Percentiles rank a stretch among this genome's conserved stretches.
phyloP scores from a whole-genome alignment of 92 coral and sea anemone genomes.

The Porites lobata region DNA sequence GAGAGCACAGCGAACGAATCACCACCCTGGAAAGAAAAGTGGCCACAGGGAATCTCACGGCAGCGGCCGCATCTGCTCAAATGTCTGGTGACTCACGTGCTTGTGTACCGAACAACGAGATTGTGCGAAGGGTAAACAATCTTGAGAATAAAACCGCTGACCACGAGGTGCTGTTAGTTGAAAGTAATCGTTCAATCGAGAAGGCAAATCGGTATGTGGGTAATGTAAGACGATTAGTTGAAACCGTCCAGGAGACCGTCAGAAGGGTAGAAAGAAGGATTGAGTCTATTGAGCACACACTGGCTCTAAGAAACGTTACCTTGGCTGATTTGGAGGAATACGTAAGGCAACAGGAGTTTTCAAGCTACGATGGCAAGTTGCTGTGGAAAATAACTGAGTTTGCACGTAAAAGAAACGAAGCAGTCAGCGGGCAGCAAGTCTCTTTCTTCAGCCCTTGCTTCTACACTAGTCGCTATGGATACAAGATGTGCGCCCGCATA shows the following conservation, averaged over 20 bases:
- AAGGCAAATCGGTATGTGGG: conserved; percentile 30
- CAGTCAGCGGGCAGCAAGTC: conserved; percentile 41
- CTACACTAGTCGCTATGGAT: conserved; percentile 72
- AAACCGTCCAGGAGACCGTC: conserved; percentile 11
- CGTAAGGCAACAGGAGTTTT: conserved; percentile 46
- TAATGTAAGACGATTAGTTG: conserved; percentile 37
- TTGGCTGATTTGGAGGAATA: conserved; percentile 58
- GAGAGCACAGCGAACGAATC: conserved; percentile 34
- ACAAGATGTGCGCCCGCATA: conserved; percentile 77
- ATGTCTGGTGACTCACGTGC: background rate
- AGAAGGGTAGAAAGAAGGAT: conserved; percentile 46
- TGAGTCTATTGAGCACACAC: conserved; percentile 49
- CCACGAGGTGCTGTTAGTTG: conserved; percentile 46
- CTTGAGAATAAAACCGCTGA: conserved; percentile 40
- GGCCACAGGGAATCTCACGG: background rate
- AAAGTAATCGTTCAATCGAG: conserved; percentile 34
- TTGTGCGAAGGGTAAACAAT: conserved; percentile 20
- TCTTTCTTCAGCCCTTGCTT: conserved; percentile 74
- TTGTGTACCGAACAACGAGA: background rate
- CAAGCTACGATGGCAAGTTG: conserved; percentile 59
- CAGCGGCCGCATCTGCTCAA: background rate
- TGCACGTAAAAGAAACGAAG: conserved; percentile 55
- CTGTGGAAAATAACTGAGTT: conserved; percentile 62
- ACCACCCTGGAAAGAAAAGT: conserved; percentile 17
- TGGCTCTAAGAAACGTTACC: conserved; percentile 53